Evolutionary conservation across 2,888 invertebrate species (phyloP).

Genomic region (Caenorhabditis japonica): DNA sequence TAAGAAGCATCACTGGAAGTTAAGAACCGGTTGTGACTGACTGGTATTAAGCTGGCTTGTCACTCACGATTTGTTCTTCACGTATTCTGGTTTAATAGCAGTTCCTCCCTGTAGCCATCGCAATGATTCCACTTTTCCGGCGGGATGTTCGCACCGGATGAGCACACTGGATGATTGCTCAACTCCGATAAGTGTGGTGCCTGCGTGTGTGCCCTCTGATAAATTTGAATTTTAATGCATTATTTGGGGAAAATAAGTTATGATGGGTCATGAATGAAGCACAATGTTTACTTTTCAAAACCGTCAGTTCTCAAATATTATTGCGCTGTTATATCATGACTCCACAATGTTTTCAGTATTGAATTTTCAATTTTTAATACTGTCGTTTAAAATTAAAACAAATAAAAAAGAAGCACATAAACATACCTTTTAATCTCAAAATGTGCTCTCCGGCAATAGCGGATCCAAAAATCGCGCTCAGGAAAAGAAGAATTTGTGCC

Average conservation of each 20-base stretch:
- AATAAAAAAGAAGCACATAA: slow-evolving; percentile 2
- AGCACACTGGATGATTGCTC: slow-evolving; percentile 48
- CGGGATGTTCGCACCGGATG: slow-evolving; percentile 52
- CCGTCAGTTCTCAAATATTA: too few relatives aligned
- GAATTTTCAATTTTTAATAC: not conserved
- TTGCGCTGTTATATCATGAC: not conserved
- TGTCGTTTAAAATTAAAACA: not conserved
- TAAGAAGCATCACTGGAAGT: slow-evolving; percentile 39
- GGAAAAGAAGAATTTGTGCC: slow-evolving; percentile 30
- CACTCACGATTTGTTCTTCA: slow-evolving; percentile 39
- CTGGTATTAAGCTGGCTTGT: slow-evolving; percentile 10
- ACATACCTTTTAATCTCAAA: slow-evolving; percentile 51
- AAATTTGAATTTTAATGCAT: not conserved
- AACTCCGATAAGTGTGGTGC: slow-evolving; percentile 51
- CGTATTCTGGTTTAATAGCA: slow-evolving; percentile 35
- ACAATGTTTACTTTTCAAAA: too few relatives aligned
- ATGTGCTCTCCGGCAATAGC: slow-evolving; percentile 48
- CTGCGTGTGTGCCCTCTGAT: slow-evolving; percentile 41
- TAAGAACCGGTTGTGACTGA: slow-evolving; percentile 1
- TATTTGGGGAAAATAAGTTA: too few relatives aligned
- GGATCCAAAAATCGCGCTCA: slow-evolving; percentile 9
- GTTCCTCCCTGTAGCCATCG: slow-evolving; percentile 50
- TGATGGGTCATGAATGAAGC: too few relatives aligned
- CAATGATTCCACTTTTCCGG: slow-evolving; percentile 39
- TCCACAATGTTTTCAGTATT: too few relatives aligned